Conservation (phyloP, 2,113 vertebrate genomes). For the Aplodontia rufa region DNA sequence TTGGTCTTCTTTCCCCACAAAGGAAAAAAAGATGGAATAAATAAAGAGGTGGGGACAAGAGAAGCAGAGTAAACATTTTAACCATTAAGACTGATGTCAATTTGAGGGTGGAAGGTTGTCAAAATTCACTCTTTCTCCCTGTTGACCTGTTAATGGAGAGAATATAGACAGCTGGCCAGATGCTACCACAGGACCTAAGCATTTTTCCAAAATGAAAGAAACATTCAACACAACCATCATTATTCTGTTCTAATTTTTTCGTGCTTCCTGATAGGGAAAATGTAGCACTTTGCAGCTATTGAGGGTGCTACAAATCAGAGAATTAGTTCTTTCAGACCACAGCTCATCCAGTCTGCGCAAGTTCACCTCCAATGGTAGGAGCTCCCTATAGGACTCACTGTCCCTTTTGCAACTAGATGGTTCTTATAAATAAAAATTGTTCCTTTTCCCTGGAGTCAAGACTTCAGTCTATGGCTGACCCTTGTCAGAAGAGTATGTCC, state of each 20-base stretch:
- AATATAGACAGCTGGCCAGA: neutral
- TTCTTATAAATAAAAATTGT: neutral
- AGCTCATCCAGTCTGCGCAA: neutral
- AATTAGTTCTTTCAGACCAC: neutral
- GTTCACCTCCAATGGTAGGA: too few relatives aligned
- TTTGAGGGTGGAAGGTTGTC: neutral
- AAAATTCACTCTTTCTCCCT: neutral
- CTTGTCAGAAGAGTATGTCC: neutral
- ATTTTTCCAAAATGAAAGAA: neutral
- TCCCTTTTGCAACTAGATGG: neutral
- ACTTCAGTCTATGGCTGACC: neutral
- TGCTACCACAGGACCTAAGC: neutral
- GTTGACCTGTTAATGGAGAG: neutral
- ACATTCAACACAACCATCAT: neutral
- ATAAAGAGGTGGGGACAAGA: neutral
- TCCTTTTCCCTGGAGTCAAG: neutral
- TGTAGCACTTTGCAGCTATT: neutral
- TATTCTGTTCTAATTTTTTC: neutral
- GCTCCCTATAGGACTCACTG: neutral
- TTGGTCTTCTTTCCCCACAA: neutral
- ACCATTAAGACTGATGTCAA: neutral
- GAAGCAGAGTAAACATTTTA: conserved; percentile 27
- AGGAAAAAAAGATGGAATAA: neutral
- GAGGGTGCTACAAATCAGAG: neutral
- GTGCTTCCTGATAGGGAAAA: neutral